Evolutionary conservation across 2,797 vertebrate species (phyloP), one percentile per base, ranked within the genome.

Genomic region (Sparus aurata): DNA sequence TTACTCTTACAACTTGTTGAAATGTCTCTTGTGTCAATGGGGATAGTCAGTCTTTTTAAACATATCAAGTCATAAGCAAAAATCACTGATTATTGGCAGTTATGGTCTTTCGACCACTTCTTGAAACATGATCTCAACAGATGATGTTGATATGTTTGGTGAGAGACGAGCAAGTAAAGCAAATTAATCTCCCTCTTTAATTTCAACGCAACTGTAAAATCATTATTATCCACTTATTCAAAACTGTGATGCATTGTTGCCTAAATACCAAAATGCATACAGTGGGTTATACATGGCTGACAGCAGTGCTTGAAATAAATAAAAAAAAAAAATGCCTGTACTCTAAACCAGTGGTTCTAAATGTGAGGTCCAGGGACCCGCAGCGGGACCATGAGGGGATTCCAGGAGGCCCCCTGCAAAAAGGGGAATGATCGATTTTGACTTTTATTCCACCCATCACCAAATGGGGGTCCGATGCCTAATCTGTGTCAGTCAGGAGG

Each of bases 361-460:
- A 84, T 82, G 79, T 84, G 77, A 73, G 87, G 80, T 80, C 85
- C 59, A 72, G 59, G 86, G 81, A 77, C 80, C 89, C 80, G 47
- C 68, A 83, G 70, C 69, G 86, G 79, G 77, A 22, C 68, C 80
- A 66, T 47, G 17, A 66, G 52, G 49, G 58, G 23, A 81, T 55
- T 63, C 76, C 62, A 75, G 6, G 69, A 59, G 79, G 77, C 75
- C 75, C 45, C 27, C 34, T 12, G 16, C 10, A 71, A 69, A 54
- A 59, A 10, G 38, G 38, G 38, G 10, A 38, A 38, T 38, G 9
- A 38, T 38, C 38, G 38, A 2, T 38, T 38, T 38, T 38, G 9
- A 38, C 38, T 38, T 10, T 38, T 2, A 11, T 11, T 38, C 2
- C 38, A 38, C 38, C 10, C 10, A 38, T 38, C 9, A 38, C 2